These are phyloP conservation scores for Notoglanidium macrostoma DNA, from an alignment of 2,797 vertebrate genomes.

Conservation along the genomic window DNA sequence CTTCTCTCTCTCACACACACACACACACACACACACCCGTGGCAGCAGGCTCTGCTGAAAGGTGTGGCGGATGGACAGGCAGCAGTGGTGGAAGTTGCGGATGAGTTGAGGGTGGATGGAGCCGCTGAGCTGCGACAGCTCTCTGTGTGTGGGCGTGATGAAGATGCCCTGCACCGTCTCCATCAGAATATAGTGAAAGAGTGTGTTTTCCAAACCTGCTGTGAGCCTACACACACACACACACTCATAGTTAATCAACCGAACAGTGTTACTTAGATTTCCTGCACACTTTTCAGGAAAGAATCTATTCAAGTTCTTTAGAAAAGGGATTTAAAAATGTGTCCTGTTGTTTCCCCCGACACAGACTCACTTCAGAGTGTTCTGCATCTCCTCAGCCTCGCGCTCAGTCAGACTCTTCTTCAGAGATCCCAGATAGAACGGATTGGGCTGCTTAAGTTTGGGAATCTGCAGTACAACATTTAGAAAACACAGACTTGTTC, in stretches of 20 bases:
- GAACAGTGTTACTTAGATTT: not conserved
- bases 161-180: conserved; percentile 93
- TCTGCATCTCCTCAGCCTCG: conserved; percentile 82
- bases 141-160: conserved; percentile 89
- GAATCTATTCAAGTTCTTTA: not conserved
- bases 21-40: conserved; percentile 70
- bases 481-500: not conserved
- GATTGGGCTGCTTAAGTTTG: conserved; percentile 86
- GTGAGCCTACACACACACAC: conserved; percentile 76
- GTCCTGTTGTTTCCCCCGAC: not conserved
- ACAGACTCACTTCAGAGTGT: conserved; percentile 80
- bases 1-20: not conserved
- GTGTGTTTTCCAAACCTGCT: conserved; percentile 89
- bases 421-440: conserved; percentile 84
- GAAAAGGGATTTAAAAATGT: no score
- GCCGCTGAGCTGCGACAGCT: conserved; percentile 85
- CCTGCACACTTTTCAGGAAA: not conserved
- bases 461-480: conserved; percentile 67
- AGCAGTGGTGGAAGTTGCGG: conserved; percentile 94
- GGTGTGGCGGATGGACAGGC: conserved; percentile 87
- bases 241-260: not conserved
- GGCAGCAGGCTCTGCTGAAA: conserved; percentile 85
- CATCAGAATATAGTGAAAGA: conserved; percentile 94
- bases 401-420: conserved; percentile 85
- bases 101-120: conserved; percentile 90